These are phyloP conservation scores for Saccostrea echinata DNA, from an alignment of 1,140 invertebrate genomes.

Conservation along the genomic window DNA sequence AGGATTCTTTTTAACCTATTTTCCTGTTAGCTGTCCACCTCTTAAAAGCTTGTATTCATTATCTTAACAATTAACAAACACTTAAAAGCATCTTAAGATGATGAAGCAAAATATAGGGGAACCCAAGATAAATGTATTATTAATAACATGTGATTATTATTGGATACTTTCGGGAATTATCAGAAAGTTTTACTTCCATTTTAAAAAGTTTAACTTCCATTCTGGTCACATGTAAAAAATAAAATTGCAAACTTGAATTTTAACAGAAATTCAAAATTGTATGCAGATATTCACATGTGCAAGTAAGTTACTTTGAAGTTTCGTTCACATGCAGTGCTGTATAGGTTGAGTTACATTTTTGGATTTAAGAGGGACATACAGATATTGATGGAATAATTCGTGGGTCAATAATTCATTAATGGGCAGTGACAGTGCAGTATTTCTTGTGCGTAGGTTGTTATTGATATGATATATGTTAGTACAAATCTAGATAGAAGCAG, in stretches of 20 bases:
- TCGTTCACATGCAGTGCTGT: too few relatives aligned
- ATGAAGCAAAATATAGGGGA: not conserved
- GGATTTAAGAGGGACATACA: not conserved
- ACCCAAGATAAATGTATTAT: not conserved
- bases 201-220: not conserved
- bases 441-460: slow-evolving; percentile 23
- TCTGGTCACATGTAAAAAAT: not conserved
- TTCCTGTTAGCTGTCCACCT: slow-evolving; percentile 13
- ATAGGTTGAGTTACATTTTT: too few relatives aligned
- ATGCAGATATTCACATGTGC: not conserved
- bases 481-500: not conserved
- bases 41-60: slow-evolving; percentile 10
- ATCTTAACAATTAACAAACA: slow-evolving; percentile 12
- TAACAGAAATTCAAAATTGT: not conserved
- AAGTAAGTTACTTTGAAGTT: not conserved
- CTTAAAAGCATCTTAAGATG: not conserved
- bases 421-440: not conserved
- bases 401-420: not conserved
- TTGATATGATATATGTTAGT: not conserved
- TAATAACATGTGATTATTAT: slow-evolving; percentile 14
- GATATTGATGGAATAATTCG: not conserved
- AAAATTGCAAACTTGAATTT: too few relatives aligned
- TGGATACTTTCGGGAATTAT: not conserved
- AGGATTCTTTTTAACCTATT: slow-evolving; percentile 13
- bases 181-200: not conserved